Evolutionary conservation across 2,113 vertebrate species (phyloP).

Genomic region (Xiphophorus maculatus): DNA sequence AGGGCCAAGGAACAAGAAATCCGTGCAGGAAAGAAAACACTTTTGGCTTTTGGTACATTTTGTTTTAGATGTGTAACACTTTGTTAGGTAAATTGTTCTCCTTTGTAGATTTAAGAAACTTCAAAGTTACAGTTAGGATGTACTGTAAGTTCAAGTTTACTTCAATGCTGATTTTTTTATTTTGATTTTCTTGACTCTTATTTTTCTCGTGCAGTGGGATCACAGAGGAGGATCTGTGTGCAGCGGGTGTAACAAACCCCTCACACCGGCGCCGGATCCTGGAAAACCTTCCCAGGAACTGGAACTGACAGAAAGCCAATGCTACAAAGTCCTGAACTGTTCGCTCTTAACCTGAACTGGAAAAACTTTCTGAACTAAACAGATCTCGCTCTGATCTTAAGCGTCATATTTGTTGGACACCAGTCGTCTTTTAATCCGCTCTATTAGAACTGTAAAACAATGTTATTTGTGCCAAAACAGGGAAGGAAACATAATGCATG

Average conservation of each 20-base stretch:
- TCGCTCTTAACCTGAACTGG: conserved; percentile 34
- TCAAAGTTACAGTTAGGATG: neutral
- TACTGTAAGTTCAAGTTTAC: neutral
- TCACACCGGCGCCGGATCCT: conserved; percentile 71
- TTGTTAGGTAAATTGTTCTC: neutral
- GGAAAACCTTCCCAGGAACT: conserved; percentile 74
- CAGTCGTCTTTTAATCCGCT: conserved; percentile 16
- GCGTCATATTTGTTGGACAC: conserved; percentile 20
- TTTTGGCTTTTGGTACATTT: neutral
- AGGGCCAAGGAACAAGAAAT: conserved; percentile 2
- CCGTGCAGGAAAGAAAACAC: neutral
- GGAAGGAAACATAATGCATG: conserved; percentile 15
- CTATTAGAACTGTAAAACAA: conserved; percentile 31
- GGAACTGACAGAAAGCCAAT: conserved; percentile 68
- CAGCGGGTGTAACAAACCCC: conserved; percentile 70
- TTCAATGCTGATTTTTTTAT: neutral
- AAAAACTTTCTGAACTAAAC: conserved; percentile 17
- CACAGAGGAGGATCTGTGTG: conserved; percentile 78
- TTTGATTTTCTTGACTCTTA: neutral
- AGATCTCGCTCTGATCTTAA: conserved; percentile 12
- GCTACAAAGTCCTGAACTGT: neutral
- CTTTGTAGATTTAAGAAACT: too few species aligned
- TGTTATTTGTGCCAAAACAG: conserved; percentile 30
- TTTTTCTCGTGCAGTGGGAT: conserved; percentile 70
- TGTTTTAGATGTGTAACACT: neutral